Percentiles rank a stretch among this genome's conserved stretches.
Conservation (phyloP, 2,797 vertebrate species). For the Pantherophis alleghaniensis region DNA sequence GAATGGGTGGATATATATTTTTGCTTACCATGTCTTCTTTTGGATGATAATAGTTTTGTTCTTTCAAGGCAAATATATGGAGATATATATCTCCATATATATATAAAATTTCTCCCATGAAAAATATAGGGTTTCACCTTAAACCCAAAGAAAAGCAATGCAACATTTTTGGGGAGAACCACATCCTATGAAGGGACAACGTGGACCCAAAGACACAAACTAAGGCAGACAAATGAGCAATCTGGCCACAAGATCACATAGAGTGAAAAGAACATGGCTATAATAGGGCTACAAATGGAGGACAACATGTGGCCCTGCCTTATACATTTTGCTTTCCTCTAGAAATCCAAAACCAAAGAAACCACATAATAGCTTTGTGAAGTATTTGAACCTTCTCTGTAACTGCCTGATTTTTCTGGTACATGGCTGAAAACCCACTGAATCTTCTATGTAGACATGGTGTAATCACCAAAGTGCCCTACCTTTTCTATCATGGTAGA, state of each 20-base stretch:
- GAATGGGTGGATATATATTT: not conserved
- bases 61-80: not conserved
- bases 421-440: not conserved
- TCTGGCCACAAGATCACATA: not conserved
- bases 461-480: not conserved
- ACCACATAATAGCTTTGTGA: not conserved
- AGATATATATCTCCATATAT: not conserved
- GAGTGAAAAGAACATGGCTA: not conserved
- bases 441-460: not conserved
- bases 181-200: slow-evolving; percentile 11
- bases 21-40: not conserved
- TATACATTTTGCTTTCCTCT: not conserved
- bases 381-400: not conserved
- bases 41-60: not conserved
- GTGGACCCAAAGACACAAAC: not conserved
- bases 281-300: not conserved
- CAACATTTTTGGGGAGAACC: not conserved
- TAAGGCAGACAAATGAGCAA: not conserved
- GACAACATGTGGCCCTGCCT: not conserved
- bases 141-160: not conserved
- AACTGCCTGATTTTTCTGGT: not conserved
- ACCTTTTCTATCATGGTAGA: not conserved
- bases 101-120: not conserved
- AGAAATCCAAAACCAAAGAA: not conserved
- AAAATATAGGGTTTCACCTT: not conserved